Evolutionary conservation across 1,140 invertebrate genomes (phyloP).

Genomic region (Maconellicoccus hirsutus): DNA sequence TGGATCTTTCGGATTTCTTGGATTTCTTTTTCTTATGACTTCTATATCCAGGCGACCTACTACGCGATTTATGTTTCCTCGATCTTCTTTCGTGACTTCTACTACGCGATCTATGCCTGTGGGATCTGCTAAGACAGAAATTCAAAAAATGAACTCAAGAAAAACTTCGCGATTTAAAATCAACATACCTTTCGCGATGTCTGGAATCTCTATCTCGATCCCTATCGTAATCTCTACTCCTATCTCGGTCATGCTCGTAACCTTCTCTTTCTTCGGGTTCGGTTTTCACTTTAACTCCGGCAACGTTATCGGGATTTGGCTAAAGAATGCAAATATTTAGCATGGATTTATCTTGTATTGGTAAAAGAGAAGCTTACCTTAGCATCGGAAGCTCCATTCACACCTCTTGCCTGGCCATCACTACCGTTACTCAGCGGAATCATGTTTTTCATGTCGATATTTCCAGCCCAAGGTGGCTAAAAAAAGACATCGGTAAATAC

Average conservation of each 20-base stretch:
- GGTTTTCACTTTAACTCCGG: slow-evolving; percentile 22
- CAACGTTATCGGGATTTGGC: not conserved
- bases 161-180: not conserved
- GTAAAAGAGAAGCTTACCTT: slow-evolving; percentile 7
- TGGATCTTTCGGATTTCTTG: slow-evolving; percentile 30
- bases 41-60: slow-evolving; percentile 30
- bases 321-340: too few species aligned
- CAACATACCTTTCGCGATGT: slow-evolving; percentile 28
- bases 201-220: slow-evolving; percentile 26
- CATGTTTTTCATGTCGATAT: slow-evolving; percentile 17
- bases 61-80: slow-evolving; percentile 32
- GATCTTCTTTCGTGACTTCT: slow-evolving; percentile 30
- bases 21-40: slow-evolving; percentile 33
- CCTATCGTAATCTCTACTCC: slow-evolving; percentile 26
- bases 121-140: slow-evolving; percentile 25
- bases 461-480: not conserved
- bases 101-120: slow-evolving; percentile 31
- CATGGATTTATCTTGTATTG: not conserved
- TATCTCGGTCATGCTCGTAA: slow-evolving; percentile 26
- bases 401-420: not conserved
- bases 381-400: slow-evolving; percentile 25
- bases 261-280: slow-evolving; percentile 28
- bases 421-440: slow-evolving; percentile 10
- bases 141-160: not conserved
- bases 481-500: not conserved